Conservation (phyloP, 2,797 vertebrate genomes). For the Eptatretus atami region DNA sequence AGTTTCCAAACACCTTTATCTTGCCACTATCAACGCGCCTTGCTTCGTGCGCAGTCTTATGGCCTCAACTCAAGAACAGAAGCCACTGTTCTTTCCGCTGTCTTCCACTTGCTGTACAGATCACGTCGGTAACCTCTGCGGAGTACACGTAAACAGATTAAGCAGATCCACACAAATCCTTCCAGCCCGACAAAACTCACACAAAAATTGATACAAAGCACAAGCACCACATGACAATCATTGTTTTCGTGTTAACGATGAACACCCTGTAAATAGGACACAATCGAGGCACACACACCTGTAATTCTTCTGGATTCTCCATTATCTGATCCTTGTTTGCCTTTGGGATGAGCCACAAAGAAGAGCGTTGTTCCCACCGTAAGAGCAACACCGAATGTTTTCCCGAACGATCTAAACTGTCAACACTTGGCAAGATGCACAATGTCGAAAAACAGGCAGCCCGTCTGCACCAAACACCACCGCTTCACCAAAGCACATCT, state of each 20-base stretch:
- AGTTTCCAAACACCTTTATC: slow-evolving; percentile 84
- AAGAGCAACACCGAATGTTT: slow-evolving; percentile 89
- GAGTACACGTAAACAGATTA: not conserved
- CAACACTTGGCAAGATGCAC: slow-evolving; percentile 25
- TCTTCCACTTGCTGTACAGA: slow-evolving; percentile 85
- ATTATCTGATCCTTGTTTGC: slow-evolving; percentile 96
- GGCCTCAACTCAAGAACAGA: slow-evolving; percentile 98
- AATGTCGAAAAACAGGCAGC: too few species aligned
- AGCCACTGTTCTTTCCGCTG: slow-evolving; percentile 84
- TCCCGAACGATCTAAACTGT: slow-evolving; percentile 87
- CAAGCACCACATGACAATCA: not conserved
- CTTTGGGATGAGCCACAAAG: slow-evolving; percentile 97
- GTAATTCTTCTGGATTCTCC: slow-evolving; percentile 88
- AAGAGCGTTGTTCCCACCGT: slow-evolving; percentile 90
- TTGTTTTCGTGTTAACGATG: not conserved
- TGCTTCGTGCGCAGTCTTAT: slow-evolving; percentile 88
- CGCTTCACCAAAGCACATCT: too few species aligned
- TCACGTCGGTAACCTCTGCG: slow-evolving; percentile 80
- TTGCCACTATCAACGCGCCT: slow-evolving; percentile 87
- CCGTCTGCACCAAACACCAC: too few species aligned
- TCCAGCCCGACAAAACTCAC: too few species aligned
- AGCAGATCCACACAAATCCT: too few species aligned
- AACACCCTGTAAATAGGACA: too few species aligned
- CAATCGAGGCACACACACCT: slow-evolving; percentile 18
- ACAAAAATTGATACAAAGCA: too few species aligned